Percentiles rank a stretch among this genome's conserved stretches.
phyloP scores from a whole-genome alignment of 1,140 invertebrate species.

The Bombus haemorrhoidalis region DNA sequence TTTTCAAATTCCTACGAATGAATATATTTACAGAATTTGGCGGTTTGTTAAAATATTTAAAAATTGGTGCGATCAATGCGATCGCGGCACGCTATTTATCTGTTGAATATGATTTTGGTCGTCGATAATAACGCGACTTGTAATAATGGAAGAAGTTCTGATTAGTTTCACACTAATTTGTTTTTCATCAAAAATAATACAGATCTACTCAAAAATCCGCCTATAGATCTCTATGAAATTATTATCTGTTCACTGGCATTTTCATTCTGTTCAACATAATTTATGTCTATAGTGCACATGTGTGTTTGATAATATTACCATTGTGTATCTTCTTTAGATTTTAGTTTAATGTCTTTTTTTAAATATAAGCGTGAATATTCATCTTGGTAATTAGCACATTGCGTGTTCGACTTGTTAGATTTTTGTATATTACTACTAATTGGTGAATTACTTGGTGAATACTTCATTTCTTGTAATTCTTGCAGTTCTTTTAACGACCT shows the following conservation, averaged over 20 bases:
- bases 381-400: constrained; percentile 72
- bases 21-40: constrained; percentile 78
- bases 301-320: constrained; percentile 69
- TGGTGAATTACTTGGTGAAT: constrained; percentile 76
- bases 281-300: constrained; percentile 14
- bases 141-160: constrained; percentile 66
- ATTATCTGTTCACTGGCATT: constrained; percentile 46
- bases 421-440: constrained; percentile 67
- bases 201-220: constrained; percentile 51
- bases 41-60: constrained; percentile 77
- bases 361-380: constrained; percentile 75
- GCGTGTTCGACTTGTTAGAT: constrained; percentile 68
- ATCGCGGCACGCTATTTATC: constrained; percentile 36
- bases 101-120: constrained; percentile 47
- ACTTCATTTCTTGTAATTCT: constrained; percentile 75
- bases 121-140: constrained; percentile 23
- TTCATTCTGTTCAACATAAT: constrained; percentile 30
- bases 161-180: constrained; percentile 29
- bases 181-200: constrained; percentile 53
- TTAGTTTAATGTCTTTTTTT: constrained; percentile 78
- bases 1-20: constrained; percentile 59
- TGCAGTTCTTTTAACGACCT: constrained; percentile 75
- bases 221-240: constrained; percentile 50
- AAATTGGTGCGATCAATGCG: constrained; percentile 54
- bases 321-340: constrained; percentile 74